Base-by-base conservation (phyloP, 2,888 invertebrate genomes). In the Brenthis daphne region DNA sequence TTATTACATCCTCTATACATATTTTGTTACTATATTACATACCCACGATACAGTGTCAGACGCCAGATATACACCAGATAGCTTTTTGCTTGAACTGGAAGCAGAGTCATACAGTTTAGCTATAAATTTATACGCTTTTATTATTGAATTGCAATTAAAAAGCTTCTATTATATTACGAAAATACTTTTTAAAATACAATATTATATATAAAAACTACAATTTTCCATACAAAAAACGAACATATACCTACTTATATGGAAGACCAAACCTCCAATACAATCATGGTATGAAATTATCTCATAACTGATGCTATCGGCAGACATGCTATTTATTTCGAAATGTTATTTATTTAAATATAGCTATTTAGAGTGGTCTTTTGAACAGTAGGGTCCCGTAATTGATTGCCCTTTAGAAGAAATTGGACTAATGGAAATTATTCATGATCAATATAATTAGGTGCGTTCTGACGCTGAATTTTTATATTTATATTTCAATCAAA, bases 311-410 rank as follows among this genome's bases (percentile, higher is more conserved):
- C 8, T 54, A 77, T 77, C 75, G 72, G 69, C 69, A 74, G 72
- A 85, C 89, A 88, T 86, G 86, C 81, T 85, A 85, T 87, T 89
- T 87, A 88, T 79, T 82, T 79, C 79, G 83, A 86, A 90, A 90
- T 87, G 82, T 85, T 85, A 88, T 89, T 90, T 88, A 85, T 88
- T 89, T 90, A 88, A 90, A 87, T 82, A 87, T 82, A 83, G 86
- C 85, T 86, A 86, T 86, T 47, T 57, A 55, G 51, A 58, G 58
- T 20, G 55, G 37, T 66, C 69, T 67, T 64, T 68, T 69, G 66
- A 66, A 65, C 64, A 72, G 69, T 72, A 57, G 74, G 73, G 85
- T 75, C 77, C 75, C 69, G 77, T 87, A 87, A 90, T 90, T 90
- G 90, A 90, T 89, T 79, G 85, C 82, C 80, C 80, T 80, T 80